A percentile compares a stretch with the other conserved stretches of the same genome.
These are phyloP conservation scores for Lasioglossum marginatum DNA, from an alignment of 2,888 invertebrate species.

Conservation along the genomic window DNA sequence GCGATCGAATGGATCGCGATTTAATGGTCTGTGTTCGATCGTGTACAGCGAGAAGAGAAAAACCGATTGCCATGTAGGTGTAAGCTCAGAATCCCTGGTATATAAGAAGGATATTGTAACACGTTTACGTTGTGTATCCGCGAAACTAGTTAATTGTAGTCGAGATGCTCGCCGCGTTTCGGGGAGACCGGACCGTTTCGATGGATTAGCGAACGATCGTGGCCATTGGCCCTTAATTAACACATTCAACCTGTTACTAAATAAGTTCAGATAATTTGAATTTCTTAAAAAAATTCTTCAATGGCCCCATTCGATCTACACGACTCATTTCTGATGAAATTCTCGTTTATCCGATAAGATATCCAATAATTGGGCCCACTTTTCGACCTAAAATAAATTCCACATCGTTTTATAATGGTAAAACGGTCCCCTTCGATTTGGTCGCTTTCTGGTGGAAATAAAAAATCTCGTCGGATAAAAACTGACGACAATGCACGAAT, in stretches of 20 bases:
- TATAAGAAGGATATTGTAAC: constrained; percentile 9
- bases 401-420: background rate
- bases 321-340: background rate
- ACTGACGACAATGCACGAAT: background rate
- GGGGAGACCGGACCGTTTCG: background rate
- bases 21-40: background rate
- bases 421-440: background rate
- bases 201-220: background rate
- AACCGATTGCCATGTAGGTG: constrained; percentile 10
- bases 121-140: background rate
- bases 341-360: background rate
- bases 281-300: too few species aligned
- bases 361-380: background rate
- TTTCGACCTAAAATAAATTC: background rate
- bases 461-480: background rate
- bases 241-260: background rate
- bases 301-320: too few species aligned
- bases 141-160: constrained; percentile 9
- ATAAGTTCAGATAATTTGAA: too few species aligned
- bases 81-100: background rate
- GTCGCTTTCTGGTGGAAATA: background rate
- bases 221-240: background rate
- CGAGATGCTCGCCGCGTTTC: constrained; percentile 26
- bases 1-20: constrained; percentile 15
- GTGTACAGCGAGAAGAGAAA: background rate